phyloP scores from a whole-genome alignment of 2,888 invertebrate genomes.

The Sinohyriopsis cumingii region DNA sequence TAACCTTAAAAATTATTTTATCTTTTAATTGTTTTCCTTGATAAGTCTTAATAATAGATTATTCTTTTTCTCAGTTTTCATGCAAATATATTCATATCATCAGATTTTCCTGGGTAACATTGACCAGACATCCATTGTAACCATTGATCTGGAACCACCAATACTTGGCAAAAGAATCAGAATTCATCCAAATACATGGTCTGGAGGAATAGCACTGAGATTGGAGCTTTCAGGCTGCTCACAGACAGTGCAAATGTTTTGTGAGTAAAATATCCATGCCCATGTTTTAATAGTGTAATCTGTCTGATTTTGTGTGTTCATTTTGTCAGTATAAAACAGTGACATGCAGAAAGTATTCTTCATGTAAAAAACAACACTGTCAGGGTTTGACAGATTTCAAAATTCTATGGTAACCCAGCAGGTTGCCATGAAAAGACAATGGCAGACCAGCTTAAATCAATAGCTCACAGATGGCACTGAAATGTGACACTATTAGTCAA shows the following conservation, averaged over 20 bases:
- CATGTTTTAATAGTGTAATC: too few species aligned
- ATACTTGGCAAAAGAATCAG: constrained; percentile 41
- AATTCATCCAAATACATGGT: constrained; percentile 52
- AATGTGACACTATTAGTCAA: too few species aligned
- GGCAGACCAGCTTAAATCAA: too few species aligned
- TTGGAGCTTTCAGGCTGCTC: constrained; percentile 56
- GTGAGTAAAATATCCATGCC: constrained; percentile 35
- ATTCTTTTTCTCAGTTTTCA: too few species aligned
- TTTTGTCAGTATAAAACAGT: too few species aligned
- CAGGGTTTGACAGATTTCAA: too few species aligned
- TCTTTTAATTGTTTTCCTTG: neutral
- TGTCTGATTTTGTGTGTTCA: neutral
- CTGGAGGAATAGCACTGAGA: constrained; percentile 44
- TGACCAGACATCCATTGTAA: constrained; percentile 42
- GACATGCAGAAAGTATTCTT: too few species aligned
- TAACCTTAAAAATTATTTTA: neutral
- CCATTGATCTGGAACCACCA: constrained; percentile 39
- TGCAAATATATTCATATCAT: neutral
- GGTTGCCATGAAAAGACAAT: too few species aligned
- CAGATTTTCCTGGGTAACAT: constrained; percentile 48
- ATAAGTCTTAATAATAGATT: too few species aligned
- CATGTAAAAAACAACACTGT: too few species aligned
- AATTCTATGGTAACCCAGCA: too few species aligned
- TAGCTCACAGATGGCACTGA: too few species aligned
- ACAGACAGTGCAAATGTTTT: constrained; percentile 45